Conservation (phyloP, 1,140 invertebrate genomes). For the Listronotus bonariensis region DNA sequence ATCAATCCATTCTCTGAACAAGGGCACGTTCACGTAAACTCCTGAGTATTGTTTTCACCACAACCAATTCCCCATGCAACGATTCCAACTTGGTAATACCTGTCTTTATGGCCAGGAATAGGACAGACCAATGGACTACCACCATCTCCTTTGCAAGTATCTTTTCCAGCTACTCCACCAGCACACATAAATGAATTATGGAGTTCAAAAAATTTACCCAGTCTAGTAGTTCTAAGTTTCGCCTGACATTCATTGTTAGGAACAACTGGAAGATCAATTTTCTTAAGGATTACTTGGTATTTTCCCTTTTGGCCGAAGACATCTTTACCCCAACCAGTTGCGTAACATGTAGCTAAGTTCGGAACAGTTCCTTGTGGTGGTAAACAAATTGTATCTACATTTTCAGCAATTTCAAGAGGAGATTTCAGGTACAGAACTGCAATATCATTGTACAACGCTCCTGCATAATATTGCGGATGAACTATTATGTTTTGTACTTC, state of each 20-base stretch:
- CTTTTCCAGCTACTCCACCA: conserved; percentile 67
- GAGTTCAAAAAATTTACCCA: conserved; percentile 51
- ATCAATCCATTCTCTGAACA: conserved; percentile 52
- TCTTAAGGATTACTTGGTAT: conserved; percentile 75
- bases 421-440: conserved; percentile 67
- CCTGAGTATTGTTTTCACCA: conserved; percentile 62
- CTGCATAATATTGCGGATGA: conserved; percentile 58
- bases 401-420: conserved; percentile 63
- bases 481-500: conserved; percentile 59
- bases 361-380: conserved; percentile 58
- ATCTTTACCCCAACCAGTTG: conserved; percentile 69
- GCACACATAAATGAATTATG: conserved; percentile 77
- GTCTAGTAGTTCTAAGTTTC: too few relatives aligned
- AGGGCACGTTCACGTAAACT: conserved; percentile 51
- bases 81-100: conserved; percentile 59
- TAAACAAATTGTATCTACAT: conserved; percentile 74
- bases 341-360: conserved; percentile 58
- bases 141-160: conserved; percentile 69
- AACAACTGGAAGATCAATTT: conserved; percentile 69
- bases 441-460: conserved; percentile 69
- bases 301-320: conserved; percentile 60
- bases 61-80: conserved; percentile 62
- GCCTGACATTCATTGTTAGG: conserved; percentile 61
- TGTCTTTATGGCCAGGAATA: conserved; percentile 44
- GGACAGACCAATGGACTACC: conserved; percentile 64